Evolutionary conservation across 2,888 invertebrate species (phyloP), one percentile per base, ranked within the genome.

Genomic region (Myopa tessellatipennis): DNA sequence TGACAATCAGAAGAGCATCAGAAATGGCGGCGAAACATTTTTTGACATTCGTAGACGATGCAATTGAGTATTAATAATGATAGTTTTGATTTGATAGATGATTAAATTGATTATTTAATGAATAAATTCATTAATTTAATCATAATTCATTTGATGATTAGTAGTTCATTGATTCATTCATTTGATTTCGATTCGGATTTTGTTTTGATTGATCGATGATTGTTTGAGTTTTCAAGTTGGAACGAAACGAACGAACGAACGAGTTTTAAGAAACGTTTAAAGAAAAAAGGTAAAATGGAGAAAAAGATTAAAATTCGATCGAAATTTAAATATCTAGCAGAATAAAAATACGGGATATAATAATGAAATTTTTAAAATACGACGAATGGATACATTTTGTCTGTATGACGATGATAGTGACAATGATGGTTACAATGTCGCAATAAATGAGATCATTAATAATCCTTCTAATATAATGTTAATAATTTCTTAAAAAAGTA

Each of bases 281-380:
- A 85, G 77, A 76, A 85, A 82, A 81, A 82, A 85, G 83, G 83
- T 84, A 85, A 84, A 85, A 85, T 85, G 84, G 85, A 84, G 85
- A 85, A 85, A 77, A 79, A 77, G 77, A 79, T 79, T 78, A 78
- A 79, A 78, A 78, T 73, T 78, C 71, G 78, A 77, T 79, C 74
- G 76, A 77, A 68, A 78, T 63, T 77, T 74, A 50, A 52, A 60
- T 79, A 72, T 78, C 52, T 74, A 71, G 71, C 58, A 71, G 55
- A 71, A 71, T 60, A 52, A 16, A n/a, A 18, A 69, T 26, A 26
- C 38, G 18, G 40, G n/a, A 69, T 69, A 69, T 50, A 18, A 50
- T 50, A 50, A 50, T 69, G 18, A 18, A 16, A n/a, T 67, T 67
- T 1, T 4, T 55, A 1, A 55, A 55, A 55, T 55, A 50, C 14